Evolutionary conservation across 1,140 invertebrate genomes (phyloP).

Genomic region (Cheumatopsyche charites): DNA sequence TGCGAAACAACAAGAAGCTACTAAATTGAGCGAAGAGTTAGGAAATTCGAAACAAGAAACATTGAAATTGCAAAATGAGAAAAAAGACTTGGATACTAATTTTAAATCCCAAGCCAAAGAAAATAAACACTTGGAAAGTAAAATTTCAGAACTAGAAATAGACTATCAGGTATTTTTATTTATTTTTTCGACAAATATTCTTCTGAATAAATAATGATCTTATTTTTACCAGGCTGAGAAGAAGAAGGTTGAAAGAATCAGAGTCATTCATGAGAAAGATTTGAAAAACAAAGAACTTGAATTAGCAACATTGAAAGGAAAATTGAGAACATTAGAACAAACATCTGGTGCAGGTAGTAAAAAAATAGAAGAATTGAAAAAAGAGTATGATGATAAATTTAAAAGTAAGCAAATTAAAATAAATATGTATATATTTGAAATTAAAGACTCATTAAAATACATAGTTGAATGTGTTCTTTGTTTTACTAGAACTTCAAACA

Average conservation of each 20-base stretch:
- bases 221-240: constrained; percentile 62
- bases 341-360: constrained; percentile 65
- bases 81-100: constrained; percentile 64
- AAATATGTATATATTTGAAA: background rate
- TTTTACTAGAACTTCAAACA: constrained; percentile 65
- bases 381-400: constrained; percentile 70
- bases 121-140: constrained; percentile 65
- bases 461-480: constrained; percentile 40
- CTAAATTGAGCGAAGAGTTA: constrained; percentile 60
- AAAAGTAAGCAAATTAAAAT: constrained; percentile 62
- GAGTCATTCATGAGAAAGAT: constrained; percentile 66
- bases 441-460: constrained; percentile 37
- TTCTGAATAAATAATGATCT: constrained; percentile 16
- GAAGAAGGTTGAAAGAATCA: constrained; percentile 67
- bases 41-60: constrained; percentile 64
- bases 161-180: constrained; percentile 63
- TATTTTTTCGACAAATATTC: no score
- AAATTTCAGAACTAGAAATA: constrained; percentile 67
- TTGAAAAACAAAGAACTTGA: constrained; percentile 71
- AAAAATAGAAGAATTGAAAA: constrained; percentile 69
- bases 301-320: constrained; percentile 68
- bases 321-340: constrained; percentile 67
- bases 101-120: constrained; percentile 62
- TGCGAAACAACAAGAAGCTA: constrained; percentile 59
- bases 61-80: constrained; percentile 68